A percentile compares a stretch with the other conserved stretches of the same genome.
These are phyloP conservation scores for Cheilosia scutellata DNA, from an alignment of 2,888 invertebrate genomes.

Conservation along the genomic window DNA sequence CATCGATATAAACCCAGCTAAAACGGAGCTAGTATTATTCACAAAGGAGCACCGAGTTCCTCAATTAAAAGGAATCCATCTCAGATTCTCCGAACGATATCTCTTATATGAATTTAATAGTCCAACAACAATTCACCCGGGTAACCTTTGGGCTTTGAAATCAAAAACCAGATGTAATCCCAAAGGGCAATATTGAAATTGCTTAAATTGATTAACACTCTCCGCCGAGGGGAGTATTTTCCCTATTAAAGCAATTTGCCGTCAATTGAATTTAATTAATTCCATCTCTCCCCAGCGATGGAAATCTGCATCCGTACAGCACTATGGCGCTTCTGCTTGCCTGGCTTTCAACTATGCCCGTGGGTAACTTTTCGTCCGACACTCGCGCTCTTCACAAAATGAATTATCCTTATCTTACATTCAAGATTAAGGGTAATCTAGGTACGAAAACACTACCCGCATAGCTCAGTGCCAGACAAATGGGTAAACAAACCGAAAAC, in stretches of 20 bases:
- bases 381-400: slow-evolving; percentile 10
- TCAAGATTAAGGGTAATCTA: slow-evolving; percentile 15
- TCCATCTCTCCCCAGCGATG: slow-evolving; percentile 1
- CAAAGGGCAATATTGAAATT: background rate
- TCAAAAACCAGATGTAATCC: background rate
- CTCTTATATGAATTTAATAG: background rate
- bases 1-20: too few species aligned
- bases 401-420: slow-evolving; percentile 42
- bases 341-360: slow-evolving; percentile 26
- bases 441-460: background rate
- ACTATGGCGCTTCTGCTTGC: background rate
- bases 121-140: background rate
- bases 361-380: slow-evolving; percentile 9
- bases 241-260: slow-evolving; percentile 3
- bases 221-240: background rate
- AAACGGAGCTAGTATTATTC: too few species aligned
- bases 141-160: background rate
- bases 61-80: too few species aligned
- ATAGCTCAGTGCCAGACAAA: slow-evolving; percentile 24
- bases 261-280: slow-evolving; percentile 33
- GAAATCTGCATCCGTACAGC: background rate
- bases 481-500: slow-evolving; percentile 38
- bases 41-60: too few species aligned
- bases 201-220: slow-evolving; percentile 5
- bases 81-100: too few species aligned